Evolutionary conservation across 1,140 invertebrate genomes (phyloP), one percentile per base, ranked within the genome.

Genomic region (Maniola jurtina): DNA sequence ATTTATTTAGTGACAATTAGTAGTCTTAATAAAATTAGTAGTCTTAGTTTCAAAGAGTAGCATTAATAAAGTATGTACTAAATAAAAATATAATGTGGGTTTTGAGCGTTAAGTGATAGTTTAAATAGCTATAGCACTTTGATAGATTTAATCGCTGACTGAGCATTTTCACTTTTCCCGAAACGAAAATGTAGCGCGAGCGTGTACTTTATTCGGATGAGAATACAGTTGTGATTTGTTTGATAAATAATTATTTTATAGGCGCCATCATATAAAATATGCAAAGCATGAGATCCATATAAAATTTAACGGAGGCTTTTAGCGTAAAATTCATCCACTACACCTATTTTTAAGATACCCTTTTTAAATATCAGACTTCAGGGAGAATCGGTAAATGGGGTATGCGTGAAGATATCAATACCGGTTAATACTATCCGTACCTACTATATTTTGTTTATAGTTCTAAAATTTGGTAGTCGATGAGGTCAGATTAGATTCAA

Each of bases 251-350:
- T 9, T 25, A 25, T 25, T 55, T 55, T 55, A 55, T 55, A 55
- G 52, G 52, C 16, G 52, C 52, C 52, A 55, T 34, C 16, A 16
- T 25, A 55, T 55, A 55, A 55, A 55, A 55, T 55, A 55, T 55
- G 52, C 52, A 55, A 55, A 8, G 25, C 52, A 25, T 48, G 52
- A 55, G 52, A 55, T 55, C 52, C 52, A 55, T 55, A 55, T 55
- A 55, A 55, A 55, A 55, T 55, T 55, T 55, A 55, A 55, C 52
- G 52, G 33, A 55, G 52, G 52, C 52, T 55, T 55, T 55, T 55
- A 55, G 52, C 52, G 52, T 55, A 34, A 55, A 55, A 34, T 55
- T 55, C 52, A 34, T 25, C 52, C 11, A 55, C 16, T 55, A 16
- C 11, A 55, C 52, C 16, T 55, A 8, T 55, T 55, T 25, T 50